Conservation (phyloP, 2,113 vertebrate species). For the Dryoscopus gambensis region DNA sequence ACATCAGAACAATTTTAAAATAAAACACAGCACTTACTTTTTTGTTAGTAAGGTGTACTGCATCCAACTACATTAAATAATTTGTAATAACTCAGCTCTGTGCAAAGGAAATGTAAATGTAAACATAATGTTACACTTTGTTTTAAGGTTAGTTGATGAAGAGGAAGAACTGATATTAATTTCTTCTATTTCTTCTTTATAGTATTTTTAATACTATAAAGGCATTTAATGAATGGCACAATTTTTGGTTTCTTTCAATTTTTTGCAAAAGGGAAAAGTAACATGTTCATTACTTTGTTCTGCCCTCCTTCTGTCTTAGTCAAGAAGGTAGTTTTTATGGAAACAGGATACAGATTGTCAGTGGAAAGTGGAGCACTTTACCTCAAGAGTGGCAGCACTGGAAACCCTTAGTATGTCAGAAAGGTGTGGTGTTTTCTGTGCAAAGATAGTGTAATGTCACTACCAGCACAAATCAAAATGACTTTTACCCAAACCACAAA, state of each 20-base stretch:
- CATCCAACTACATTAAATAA: not conserved
- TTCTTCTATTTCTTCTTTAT: not conserved
- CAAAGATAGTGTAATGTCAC: not conserved
- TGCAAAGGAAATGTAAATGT: not conserved
- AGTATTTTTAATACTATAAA: not conserved
- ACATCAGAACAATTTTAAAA: not conserved
- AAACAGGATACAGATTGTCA: not conserved
- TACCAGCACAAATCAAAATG: not conserved
- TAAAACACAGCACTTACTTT: not conserved
- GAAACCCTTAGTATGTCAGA: not conserved
- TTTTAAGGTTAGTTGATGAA: not conserved
- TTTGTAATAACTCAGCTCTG: not conserved
- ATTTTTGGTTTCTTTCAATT: not conserved
- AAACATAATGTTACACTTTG: not conserved
- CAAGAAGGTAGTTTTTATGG: not conserved
- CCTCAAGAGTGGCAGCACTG: not conserved
- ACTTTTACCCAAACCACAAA: not conserved
- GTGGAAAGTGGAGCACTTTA: not conserved
- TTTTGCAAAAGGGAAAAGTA: not conserved
- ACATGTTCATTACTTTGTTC: not conserved
- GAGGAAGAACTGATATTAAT: not conserved
- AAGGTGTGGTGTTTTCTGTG: not conserved
- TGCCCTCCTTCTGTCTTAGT: not conserved
- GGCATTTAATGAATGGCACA: not conserved
- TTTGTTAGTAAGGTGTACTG: not conserved